Base-by-base conservation (phyloP, 2,888 invertebrate genomes). In the Barypeithes pellucidus region DNA sequence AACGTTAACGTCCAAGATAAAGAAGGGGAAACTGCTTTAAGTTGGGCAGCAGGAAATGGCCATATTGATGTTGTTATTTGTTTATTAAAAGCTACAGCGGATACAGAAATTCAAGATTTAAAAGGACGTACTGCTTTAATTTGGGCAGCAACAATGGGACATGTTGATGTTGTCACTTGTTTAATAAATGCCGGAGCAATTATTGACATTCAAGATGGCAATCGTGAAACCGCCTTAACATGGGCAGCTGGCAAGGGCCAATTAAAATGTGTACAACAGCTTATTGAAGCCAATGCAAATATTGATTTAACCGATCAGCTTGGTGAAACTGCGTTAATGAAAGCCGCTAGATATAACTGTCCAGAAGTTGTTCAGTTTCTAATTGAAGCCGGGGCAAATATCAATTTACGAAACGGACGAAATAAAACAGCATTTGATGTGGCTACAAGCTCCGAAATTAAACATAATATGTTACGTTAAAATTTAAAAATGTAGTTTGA, bases 321-420 rank as follows among this genome's bases (percentile, higher is more conserved):
- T n/a, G 52, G 52, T 5, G 22, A 52, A 24, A 52, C 52, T 4
- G 24, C 52, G 4, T 24, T 52, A 24, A 39, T 39, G 39, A 39
- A 39, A 12, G 12, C 39, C 39, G n/a, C 39, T 2, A 4, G 2
- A 3, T n/a, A n/a, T 14, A 18, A 2, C 14, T 18, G 1, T 45
- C 16, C 16, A 1, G 18, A 45, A 8, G 14, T 18, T 16, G 45
- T 45, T 14, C 16, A 5, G 8, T 4, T 16, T 14, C 16, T 45
- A 45, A 45, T 45, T 8, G 8, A 45, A 45, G 16, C 16, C 8
- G 18, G 18, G 1, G 18, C 45, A 0, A 3, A 14, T 45, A 16
- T 45, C 0, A 16, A 14, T 45, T 12, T 39, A 39, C 11, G 39
- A 2, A 39, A 39, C n/a, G 3, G 39, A 16, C 3, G 18, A 45